Percentiles rank a stretch among this genome's conserved stretches.
Conservation (phyloP, 2,797 vertebrate genomes). For the Furcifer pardalis region DNA sequence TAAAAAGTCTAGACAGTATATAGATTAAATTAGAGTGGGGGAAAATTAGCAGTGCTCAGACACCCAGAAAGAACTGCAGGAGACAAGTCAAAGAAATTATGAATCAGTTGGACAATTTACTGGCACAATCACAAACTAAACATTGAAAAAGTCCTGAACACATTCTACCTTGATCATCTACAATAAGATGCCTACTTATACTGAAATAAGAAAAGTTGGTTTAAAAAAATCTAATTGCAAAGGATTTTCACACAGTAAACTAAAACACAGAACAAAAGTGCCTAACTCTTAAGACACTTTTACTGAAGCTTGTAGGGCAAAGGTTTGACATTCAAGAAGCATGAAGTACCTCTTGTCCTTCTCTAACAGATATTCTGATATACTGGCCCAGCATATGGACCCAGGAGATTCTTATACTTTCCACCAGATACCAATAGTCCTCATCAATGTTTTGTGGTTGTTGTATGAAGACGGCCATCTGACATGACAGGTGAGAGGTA, state of each 20-base stretch:
- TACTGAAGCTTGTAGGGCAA: neutral
- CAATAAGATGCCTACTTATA: neutral
- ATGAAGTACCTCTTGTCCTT: too few relatives aligned
- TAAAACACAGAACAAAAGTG: neutral
- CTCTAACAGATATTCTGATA: neutral
- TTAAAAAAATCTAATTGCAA: neutral
- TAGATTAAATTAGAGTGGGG: conserved; percentile 26
- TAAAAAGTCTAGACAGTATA: conserved; percentile 49
- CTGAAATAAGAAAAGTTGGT: neutral
- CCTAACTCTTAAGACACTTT: neutral
- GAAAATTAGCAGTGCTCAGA: conserved; percentile 48
- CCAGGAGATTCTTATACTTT: too few relatives aligned
- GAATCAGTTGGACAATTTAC: conserved; percentile 42
- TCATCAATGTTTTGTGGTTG: neutral
- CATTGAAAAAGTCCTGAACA: neutral
- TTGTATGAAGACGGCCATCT: neutral
- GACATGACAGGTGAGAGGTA: neutral
- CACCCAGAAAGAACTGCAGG: conserved; percentile 63
- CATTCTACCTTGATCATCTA: conserved; percentile 12
- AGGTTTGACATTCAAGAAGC: too few relatives aligned
- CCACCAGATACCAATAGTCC: too few relatives aligned
- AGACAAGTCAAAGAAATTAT: conserved; percentile 66
- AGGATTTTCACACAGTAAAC: neutral
- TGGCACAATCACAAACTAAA: conserved; percentile 35
- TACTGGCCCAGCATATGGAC: neutral